Base-by-base conservation (phyloP, 64 coral and sea anemone species). In the Montipora foliosa region DNA sequence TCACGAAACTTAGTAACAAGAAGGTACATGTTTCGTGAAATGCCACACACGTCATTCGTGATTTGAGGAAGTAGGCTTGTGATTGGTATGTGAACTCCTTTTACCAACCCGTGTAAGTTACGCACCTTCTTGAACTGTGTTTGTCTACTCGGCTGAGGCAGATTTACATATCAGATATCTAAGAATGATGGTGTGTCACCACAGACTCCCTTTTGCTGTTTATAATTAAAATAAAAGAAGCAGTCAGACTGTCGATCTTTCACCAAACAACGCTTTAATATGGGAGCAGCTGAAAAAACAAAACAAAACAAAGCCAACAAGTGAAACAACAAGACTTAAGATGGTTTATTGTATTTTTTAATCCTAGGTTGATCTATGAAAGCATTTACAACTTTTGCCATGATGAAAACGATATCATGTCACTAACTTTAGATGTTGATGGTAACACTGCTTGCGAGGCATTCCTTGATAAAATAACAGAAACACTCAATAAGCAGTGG, bases 401-500 rank as follows among this genome's bases (percentile, higher is more conserved):
- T 55, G 52, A 55, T 0, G 2, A 55, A 55, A 55, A 55, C 51
- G 2, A 55, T 55, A 55, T 55, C 0, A 0, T 55, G 51, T 55
- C 51, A 55, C 51, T 9, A 55, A 55, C 51, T 55, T 55, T 55
- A 55, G 51, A 55, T 55, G 51, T 55, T 55, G 51, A 55, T 55
- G 51, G 51, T 55, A 55, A 55, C 51, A 55, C 51, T 55, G 51
- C 51, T 55, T 55, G 2, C 51, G 5, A 55, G 51, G 9, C 51
- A 0, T 55, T 20, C 51, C 51, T 83, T 11, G 55, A 83, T 22
- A 37, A 55, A 21, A 83, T 83, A 12, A 52, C 80, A 13, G 80
- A 11, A n/a, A 61, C 80, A 49, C 51, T 83, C 8, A 83, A 83
- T 52, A 83, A 17, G 1, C 80, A 83, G 37, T 22, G 80, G 9